A percentile compares a stretch with the other conserved stretches of the same genome.
These are phyloP conservation scores for Upupa epops DNA, from an alignment of 2,113 vertebrate species.

Conservation along the genomic window DNA sequence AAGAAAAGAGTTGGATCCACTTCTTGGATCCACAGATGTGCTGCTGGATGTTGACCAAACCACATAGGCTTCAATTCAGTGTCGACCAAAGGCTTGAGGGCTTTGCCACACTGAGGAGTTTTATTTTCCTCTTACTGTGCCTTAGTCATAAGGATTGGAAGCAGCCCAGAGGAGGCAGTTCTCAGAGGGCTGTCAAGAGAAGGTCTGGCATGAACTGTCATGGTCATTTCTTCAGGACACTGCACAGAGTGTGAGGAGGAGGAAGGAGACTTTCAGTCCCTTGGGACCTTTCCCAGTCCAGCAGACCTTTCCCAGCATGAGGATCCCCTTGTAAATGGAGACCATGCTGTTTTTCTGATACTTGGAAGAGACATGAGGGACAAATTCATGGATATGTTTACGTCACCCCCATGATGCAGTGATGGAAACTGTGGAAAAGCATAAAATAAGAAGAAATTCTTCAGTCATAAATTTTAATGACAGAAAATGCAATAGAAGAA, in stretches of 20 bases:
- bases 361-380: not conserved
- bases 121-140: not conserved
- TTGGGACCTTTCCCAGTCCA: not conserved
- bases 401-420: not conserved
- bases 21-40: slow-evolving; percentile 1
- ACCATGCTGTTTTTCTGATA: not conserved
- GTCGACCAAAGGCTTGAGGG: not conserved
- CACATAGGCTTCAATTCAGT: not conserved
- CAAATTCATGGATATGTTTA: not conserved
- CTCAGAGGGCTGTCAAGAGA: not conserved
- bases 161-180: not conserved
- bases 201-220: not conserved
- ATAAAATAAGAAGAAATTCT: not conserved
- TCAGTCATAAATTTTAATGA: not conserved
- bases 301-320: not conserved
- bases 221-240: not conserved
- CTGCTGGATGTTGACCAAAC: slow-evolving; percentile 27
- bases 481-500: not conserved
- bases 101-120: not conserved
- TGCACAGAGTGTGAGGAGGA: not conserved
- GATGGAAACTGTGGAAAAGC: not conserved
- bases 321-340: not conserved
- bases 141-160: not conserved
- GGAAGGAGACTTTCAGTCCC: not conserved
- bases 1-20: not conserved